Evolutionary conservation across 2,888 invertebrate genomes (phyloP).

Genomic region (Choreutis nemorana): DNA sequence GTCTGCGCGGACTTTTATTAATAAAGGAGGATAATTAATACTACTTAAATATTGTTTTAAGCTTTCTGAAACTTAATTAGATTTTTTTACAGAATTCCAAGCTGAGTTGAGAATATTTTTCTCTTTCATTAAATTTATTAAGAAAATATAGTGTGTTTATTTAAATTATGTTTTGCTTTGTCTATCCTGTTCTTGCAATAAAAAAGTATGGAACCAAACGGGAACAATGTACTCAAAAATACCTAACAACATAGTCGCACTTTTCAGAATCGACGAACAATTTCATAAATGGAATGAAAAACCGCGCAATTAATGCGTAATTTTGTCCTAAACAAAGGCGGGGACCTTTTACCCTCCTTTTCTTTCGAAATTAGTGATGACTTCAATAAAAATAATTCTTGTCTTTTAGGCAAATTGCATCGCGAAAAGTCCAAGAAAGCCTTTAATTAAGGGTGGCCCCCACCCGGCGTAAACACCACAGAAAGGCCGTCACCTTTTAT

Average conservation of each 20-base stretch:
- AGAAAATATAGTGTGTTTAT: too few species aligned
- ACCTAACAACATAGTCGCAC: too few species aligned
- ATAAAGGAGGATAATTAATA: conserved; percentile 63
- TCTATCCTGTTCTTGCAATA: too few species aligned
- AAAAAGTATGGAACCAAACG: too few species aligned
- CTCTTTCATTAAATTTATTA: too few species aligned
- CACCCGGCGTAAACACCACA: conserved; percentile 55
- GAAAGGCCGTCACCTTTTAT: conserved; percentile 62
- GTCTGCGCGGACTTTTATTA: conserved; percentile 55
- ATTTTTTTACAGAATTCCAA: conserved; percentile 21
- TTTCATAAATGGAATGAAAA: conserved; percentile 23
- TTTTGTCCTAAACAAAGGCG: conserved; percentile 58
- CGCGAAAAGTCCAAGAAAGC: conserved; percentile 64
- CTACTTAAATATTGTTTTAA: conserved; percentile 66
- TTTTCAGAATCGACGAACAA: too few species aligned
- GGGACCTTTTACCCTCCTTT: conserved; percentile 28
- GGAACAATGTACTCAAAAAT: too few species aligned
- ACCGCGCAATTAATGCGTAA: conserved; percentile 58
- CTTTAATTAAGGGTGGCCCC: conserved; percentile 62
- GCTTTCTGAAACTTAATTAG: conserved; percentile 50
- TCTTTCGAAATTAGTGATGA: conserved; percentile 63
- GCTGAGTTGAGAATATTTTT: conserved; percentile 15
- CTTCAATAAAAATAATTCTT: conserved; percentile 68
- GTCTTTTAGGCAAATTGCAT: conserved; percentile 67
- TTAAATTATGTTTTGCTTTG: too few species aligned